phyloP scores from a whole-genome alignment of 2,888 invertebrate genomes.

The Chydorus sphaericus region DNA sequence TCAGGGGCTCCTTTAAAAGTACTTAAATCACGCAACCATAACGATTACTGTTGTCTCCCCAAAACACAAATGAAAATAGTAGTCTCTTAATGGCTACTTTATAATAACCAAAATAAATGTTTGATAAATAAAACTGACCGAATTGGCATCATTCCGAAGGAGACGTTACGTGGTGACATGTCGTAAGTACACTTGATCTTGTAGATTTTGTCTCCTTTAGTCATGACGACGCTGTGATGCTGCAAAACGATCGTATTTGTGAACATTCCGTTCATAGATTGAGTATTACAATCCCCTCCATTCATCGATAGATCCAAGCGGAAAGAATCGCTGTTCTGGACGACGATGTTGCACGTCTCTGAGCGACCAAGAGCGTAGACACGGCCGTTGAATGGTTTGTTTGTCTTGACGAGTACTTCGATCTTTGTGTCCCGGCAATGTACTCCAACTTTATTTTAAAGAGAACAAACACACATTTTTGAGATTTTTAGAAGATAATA shows the following conservation, averaged over 20 bases:
- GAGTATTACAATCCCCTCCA: constrained; percentile 89
- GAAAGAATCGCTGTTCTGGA: constrained; percentile 81
- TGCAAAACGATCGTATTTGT: constrained; percentile 87
- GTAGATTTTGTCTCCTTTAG: constrained; percentile 90
- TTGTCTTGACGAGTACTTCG: constrained; percentile 80
- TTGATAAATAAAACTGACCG: constrained; percentile 37
- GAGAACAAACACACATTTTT: too few relatives aligned
- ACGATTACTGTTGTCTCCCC: too few relatives aligned
- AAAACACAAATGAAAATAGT: too few relatives aligned
- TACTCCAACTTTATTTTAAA: constrained; percentile 75
- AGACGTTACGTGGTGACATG: constrained; percentile 90
- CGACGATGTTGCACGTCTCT: constrained; percentile 88
- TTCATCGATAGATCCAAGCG: constrained; percentile 81
- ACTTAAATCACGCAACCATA: too few relatives aligned
- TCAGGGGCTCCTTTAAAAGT: too few relatives aligned
- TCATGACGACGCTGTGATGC: constrained; percentile 91
- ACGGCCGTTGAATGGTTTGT: constrained; percentile 85
- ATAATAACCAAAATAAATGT: too few relatives aligned
- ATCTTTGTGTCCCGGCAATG: constrained; percentile 89
- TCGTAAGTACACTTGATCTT: constrained; percentile 92
- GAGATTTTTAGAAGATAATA: too few relatives aligned
- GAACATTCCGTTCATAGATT: constrained; percentile 83
- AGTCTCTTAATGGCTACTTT: too few relatives aligned
- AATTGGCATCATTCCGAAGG: constrained; percentile 95
- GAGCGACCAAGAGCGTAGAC: constrained; percentile 86